A percentile compares a stretch with the other conserved stretches of the same genome.
phyloP scores from a whole-genome alignment of 92 coral and sea anemone genomes.

The Actinernus sp. region DNA sequence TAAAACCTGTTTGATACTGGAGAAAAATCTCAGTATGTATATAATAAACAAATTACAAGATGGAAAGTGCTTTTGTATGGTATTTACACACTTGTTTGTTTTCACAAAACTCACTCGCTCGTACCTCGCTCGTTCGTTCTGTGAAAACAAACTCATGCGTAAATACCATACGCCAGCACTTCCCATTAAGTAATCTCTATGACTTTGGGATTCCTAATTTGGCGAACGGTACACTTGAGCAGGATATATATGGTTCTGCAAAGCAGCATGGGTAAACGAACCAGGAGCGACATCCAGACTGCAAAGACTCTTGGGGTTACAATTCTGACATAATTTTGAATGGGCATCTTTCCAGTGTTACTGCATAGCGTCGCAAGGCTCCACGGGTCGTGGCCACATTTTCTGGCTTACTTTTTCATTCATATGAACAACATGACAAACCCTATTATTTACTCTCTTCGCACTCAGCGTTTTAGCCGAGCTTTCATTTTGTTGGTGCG shows the following conservation, averaged over 20 bases:
- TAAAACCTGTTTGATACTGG: too few species aligned
- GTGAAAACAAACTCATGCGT: too few species aligned
- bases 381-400: constrained; percentile 85
- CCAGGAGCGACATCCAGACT: constrained; percentile 70
- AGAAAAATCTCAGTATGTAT: too few species aligned
- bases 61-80: too few species aligned
- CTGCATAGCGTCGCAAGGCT: constrained; percentile 72
- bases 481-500: constrained; percentile 44
- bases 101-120: too few species aligned
- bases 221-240: constrained; percentile 61
- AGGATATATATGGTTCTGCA: constrained; percentile 45
- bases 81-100: too few species aligned
- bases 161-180: too few species aligned
- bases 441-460: constrained; percentile 79
- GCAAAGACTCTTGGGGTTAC: constrained; percentile 88
- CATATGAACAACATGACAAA: constrained; percentile 86
- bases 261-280: constrained; percentile 29
- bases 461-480: constrained; percentile 64
- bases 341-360: constrained; percentile 84
- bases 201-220: constrained; percentile 52
- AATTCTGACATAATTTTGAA: constrained; percentile 64
- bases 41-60: too few species aligned
- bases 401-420: constrained; percentile 71
- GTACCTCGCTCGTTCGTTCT: too few species aligned
- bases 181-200: too few species aligned